Evolutionary conservation across 2,797 vertebrate species (phyloP).

Genomic region (Xiphophorus birchmanni): DNA sequence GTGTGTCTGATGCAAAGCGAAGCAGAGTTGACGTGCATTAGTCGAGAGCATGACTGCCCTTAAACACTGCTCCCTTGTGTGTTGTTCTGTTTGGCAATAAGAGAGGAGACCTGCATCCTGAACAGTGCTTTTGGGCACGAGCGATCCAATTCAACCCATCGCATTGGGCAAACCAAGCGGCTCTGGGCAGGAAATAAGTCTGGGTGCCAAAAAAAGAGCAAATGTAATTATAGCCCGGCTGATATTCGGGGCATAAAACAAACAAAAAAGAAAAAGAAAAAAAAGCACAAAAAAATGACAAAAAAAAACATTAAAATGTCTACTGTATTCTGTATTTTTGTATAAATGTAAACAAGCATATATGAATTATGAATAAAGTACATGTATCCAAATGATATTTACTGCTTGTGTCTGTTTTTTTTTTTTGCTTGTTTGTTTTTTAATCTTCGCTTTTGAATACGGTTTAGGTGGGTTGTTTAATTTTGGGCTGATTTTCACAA

Average conservation of each 20-base stretch:
- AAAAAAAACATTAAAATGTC: constrained; percentile 74
- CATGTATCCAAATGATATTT: constrained; percentile 73
- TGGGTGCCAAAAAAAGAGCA: constrained; percentile 79
- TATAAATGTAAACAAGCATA: constrained; percentile 86
- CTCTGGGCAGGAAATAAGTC: constrained; percentile 78
- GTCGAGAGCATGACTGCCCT: constrained; percentile 44
- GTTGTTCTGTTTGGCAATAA: constrained; percentile 27
- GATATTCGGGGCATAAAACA: constrained; percentile 69
- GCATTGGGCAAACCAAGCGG: constrained; percentile 58
- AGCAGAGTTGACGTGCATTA: constrained; percentile 42
- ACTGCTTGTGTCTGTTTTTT: neutral
- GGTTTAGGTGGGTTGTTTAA: too few relatives aligned
- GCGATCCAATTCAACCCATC: constrained; percentile 44
- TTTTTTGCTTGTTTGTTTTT: too few relatives aligned
- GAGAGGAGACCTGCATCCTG: constrained; percentile 29
- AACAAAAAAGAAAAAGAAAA: neutral
- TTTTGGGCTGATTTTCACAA: too few relatives aligned
- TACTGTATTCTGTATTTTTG: constrained; percentile 87
- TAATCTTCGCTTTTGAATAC: too few relatives aligned
- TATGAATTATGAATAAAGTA: constrained; percentile 85
- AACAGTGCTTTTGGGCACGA: constrained; percentile 55
- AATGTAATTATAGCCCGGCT: constrained; percentile 78
- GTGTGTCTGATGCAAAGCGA: constrained; percentile 40
- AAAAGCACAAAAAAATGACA: neutral
- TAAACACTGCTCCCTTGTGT: constrained; percentile 49